Conservation (phyloP, 2,797 vertebrate genomes). For the Limnodromus scolopaceus region DNA sequence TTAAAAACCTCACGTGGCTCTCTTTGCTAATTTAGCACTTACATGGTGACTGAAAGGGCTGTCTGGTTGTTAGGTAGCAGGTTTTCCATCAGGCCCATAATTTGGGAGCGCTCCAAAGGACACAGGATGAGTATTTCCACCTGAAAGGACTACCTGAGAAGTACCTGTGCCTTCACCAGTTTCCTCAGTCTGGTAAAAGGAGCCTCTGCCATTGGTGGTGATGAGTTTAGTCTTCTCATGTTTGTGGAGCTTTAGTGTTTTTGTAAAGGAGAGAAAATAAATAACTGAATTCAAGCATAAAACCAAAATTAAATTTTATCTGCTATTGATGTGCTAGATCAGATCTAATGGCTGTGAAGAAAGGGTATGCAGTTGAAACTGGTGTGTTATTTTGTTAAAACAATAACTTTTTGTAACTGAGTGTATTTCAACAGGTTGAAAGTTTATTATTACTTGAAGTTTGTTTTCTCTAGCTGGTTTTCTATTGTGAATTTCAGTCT, state of each 20-base stretch:
- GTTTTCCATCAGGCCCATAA: neutral
- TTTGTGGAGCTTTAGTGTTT: neutral
- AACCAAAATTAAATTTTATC: neutral
- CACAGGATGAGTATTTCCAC: neutral
- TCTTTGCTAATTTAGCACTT: fast-evolving
- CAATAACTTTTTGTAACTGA: neutral
- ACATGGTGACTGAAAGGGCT: fast-evolving
- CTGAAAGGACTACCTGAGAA: neutral
- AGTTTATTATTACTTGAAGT: neutral
- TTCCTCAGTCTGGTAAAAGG: neutral
- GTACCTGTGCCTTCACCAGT: fast-evolving
- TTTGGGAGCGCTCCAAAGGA: neutral
- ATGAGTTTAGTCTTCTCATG: fast-evolving
- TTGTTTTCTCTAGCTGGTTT: neutral
- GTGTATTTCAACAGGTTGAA: neutral
- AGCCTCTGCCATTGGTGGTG: fast-evolving
- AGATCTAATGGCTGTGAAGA: neutral
- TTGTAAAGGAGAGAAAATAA: neutral
- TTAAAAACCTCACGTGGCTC: fast-evolving
- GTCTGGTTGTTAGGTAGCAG: neutral
- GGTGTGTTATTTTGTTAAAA: neutral
- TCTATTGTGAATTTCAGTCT: neutral
- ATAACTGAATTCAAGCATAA: neutral
- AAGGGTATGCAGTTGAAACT: neutral
- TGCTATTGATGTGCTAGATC: fast-evolving